Percentiles rank a stretch among this genome's conserved stretches.
Evolutionary conservation across 2,888 invertebrate genomes (phyloP).

Genomic region (Pediacus dermestoides): DNA sequence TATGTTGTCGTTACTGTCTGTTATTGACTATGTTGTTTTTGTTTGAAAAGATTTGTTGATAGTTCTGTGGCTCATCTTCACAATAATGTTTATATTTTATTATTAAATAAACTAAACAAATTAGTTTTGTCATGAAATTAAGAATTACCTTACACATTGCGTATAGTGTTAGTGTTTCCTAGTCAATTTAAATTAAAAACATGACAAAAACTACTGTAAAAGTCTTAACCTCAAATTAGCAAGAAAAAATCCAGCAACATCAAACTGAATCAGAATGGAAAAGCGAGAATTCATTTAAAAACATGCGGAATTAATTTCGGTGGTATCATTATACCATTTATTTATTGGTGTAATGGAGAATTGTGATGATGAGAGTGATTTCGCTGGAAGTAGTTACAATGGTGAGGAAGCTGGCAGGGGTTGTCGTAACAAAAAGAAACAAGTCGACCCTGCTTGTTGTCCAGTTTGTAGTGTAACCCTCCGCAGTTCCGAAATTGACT

Average conservation of each 20-base stretch:
- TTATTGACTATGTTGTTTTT: too few relatives aligned
- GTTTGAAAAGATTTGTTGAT: too few relatives aligned
- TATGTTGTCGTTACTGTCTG: too few relatives aligned
- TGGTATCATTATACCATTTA: conserved; percentile 8
- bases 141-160: not conserved
- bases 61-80: too few relatives aligned
- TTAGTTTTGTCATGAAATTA: not conserved
- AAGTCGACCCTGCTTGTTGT: conserved; percentile 71
- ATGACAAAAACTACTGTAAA: not conserved
- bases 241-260: not conserved
- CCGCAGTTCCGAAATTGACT: conserved; percentile 76
- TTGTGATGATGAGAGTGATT: conserved; percentile 28
- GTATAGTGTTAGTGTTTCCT: not conserved
- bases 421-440: conserved; percentile 58
- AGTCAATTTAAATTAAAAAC: not conserved
- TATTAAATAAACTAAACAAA: too few relatives aligned
- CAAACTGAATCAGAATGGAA: not conserved
- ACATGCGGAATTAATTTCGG: not conserved
- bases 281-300: not conserved
- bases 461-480: conserved; percentile 87
- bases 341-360: conserved; percentile 33
- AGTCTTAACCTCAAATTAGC: not conserved
- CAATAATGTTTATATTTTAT: too few relatives aligned
- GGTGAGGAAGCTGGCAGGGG: conserved; percentile 45
- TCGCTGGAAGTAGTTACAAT: conserved; percentile 31